These are phyloP conservation scores for Lamprologus tigripictilis DNA, from an alignment of 2,113 vertebrate species.

Conservation along the genomic window DNA sequence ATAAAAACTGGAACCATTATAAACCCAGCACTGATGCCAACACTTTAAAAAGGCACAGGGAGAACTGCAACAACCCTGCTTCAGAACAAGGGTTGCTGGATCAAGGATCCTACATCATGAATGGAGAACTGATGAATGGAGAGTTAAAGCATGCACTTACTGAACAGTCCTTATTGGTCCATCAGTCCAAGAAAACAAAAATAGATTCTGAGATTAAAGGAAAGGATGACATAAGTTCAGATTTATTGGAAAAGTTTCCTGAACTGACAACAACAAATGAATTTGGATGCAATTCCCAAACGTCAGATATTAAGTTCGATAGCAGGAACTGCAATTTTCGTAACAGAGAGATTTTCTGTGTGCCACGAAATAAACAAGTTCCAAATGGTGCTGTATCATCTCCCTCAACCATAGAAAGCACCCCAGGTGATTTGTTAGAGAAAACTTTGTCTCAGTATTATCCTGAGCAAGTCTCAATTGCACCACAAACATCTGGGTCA, in stretches of 20 bases:
- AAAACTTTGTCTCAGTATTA: slow-evolving; percentile 87
- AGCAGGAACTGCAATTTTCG: slow-evolving; percentile 71
- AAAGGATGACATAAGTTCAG: slow-evolving; percentile 55
- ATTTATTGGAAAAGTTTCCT: slow-evolving; percentile 61
- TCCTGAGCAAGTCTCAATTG: slow-evolving; percentile 84
- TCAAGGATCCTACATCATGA: slow-evolving; percentile 74
- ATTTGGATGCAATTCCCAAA: slow-evolving; percentile 61
- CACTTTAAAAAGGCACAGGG: slow-evolving; percentile 73
- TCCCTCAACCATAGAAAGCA: slow-evolving; percentile 81
- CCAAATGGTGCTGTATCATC: slow-evolving; percentile 88
- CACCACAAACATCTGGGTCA: slow-evolving; percentile 80
- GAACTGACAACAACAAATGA: slow-evolving; percentile 62
- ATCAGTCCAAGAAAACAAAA: slow-evolving; percentile 79
- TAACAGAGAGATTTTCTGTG: slow-evolving; percentile 77
- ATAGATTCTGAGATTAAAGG: slow-evolving; percentile 74
- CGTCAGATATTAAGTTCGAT: slow-evolving; percentile 69
- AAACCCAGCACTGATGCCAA: slow-evolving; percentile 64
- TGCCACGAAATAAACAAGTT: slow-evolving; percentile 79
- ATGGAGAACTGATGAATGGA: slow-evolving; percentile 86
- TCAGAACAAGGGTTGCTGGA: slow-evolving; percentile 68
- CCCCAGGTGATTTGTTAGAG: slow-evolving; percentile 81
- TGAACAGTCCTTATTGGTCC: slow-evolving; percentile 55
- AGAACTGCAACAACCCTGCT: slow-evolving; percentile 67
- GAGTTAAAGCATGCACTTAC: slow-evolving; percentile 78
- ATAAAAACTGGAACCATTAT: slow-evolving; percentile 71